phyloP scores from a whole-genome alignment of 2,888 invertebrate species.

The Caenorhabditis sp. region DNA sequence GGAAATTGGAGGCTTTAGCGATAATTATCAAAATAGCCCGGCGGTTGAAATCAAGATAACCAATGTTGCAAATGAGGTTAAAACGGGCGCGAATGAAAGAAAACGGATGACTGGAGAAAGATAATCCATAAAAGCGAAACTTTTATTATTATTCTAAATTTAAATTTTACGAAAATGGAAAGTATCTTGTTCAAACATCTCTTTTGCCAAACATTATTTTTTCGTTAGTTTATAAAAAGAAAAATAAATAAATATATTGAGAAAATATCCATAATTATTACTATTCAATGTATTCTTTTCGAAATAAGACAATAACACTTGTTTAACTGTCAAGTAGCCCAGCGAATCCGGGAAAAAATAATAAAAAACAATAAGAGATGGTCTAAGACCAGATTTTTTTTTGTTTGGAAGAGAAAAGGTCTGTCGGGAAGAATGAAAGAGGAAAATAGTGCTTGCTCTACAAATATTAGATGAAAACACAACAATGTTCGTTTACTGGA shows the following conservation, averaged over 20 bases:
- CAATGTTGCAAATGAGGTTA: background rate
- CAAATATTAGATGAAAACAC: too few species aligned
- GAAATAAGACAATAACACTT: background rate
- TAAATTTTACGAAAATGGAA: background rate
- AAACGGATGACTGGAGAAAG: background rate
- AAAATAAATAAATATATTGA: background rate
- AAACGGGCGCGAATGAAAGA: background rate
- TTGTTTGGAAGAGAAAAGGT: background rate
- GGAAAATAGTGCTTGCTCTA: background rate
- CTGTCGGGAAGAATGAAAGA: background rate
- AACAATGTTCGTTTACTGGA: background rate
- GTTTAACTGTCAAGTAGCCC: background rate
- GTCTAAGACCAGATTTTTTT: constrained; percentile 1
- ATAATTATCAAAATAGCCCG: background rate
- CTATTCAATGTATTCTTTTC: background rate
- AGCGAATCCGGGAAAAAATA: background rate
- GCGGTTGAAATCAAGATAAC: background rate
- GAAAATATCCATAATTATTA: too few species aligned
- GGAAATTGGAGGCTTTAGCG: too few species aligned
- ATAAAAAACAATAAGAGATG: background rate
- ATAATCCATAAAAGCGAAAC: background rate
- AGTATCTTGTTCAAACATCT: too few species aligned
- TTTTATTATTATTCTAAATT: background rate
- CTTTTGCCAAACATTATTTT: background rate
- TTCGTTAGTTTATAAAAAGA: background rate